These are phyloP conservation scores for Parasteatoda tepidariorum DNA, from an alignment of 1,140 invertebrate genomes.

Conservation along the genomic window DNA sequence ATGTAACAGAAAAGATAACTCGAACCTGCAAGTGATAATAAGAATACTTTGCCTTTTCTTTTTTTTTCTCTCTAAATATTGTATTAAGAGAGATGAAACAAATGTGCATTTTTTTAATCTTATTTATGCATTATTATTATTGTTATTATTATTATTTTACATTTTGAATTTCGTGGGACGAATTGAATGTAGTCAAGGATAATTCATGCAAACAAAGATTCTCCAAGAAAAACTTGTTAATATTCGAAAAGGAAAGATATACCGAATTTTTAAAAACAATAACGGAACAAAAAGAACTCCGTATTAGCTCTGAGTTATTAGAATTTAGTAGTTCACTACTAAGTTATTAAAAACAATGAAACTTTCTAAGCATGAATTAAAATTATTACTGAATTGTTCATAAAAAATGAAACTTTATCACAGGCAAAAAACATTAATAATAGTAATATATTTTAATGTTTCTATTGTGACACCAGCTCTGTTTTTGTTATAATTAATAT, in stretches of 20 bases:
- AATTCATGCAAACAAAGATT: background rate
- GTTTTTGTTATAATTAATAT: too few relatives aligned
- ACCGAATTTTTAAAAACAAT: background rate
- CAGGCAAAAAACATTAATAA: too few relatives aligned
- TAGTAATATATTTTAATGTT: too few relatives aligned
- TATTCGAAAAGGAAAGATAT: background rate
- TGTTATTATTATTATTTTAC: conserved; percentile 1
- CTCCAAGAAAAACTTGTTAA: background rate
- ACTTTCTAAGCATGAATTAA: too few relatives aligned
- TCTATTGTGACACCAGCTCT: too few relatives aligned
- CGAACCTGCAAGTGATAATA: background rate
- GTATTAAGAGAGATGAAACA: conserved; percentile 10
- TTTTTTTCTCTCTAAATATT: background rate
- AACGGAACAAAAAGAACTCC: background rate
- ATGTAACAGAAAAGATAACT: background rate
- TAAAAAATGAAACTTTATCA: too few relatives aligned
- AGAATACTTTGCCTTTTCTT: background rate
- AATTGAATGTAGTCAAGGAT: background rate
- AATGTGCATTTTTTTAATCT: conserved; percentile 20
- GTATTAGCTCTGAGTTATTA: too few relatives aligned
- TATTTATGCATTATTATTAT: background rate
- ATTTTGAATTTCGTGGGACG: background rate
- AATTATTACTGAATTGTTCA: too few relatives aligned
- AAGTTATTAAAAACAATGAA: too few relatives aligned
- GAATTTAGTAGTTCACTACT: too few relatives aligned